These are phyloP conservation scores for Apis laboriosa DNA, from an alignment of 1,140 invertebrate genomes.

Conservation along the genomic window DNA sequence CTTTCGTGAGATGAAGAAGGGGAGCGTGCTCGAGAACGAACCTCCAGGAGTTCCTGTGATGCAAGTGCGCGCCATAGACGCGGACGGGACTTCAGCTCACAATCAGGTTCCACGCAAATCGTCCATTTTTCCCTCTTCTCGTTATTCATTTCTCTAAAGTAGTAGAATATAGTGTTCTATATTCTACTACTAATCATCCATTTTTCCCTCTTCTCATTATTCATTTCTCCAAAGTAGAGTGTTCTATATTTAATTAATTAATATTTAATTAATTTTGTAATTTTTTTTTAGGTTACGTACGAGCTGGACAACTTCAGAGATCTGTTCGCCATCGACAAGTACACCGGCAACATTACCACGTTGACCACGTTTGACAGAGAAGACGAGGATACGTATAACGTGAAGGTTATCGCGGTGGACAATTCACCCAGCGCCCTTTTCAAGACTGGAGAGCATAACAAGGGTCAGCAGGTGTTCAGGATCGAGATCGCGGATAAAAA, in stretches of 20 bases:
- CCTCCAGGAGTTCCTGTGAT: conserved; percentile 89
- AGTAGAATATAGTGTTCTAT: no score
- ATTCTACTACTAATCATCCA: no score
- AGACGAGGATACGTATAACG: conserved; percentile 88
- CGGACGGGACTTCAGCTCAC: conserved; percentile 90
- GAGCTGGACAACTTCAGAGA: conserved; percentile 86
- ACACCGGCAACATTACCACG: conserved; percentile 93
- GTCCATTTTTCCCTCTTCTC: no score
- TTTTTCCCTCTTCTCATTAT: no score
- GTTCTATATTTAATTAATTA: no score
- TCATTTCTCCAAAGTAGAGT: no score
- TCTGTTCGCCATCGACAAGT: conserved; percentile 88
- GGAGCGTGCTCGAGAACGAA: conserved; percentile 92
- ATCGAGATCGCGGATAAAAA: conserved; percentile 96
- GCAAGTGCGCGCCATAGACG: conserved; percentile 92
- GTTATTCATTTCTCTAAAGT: no score
- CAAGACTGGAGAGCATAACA: conserved; percentile 85
- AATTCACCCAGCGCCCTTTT: conserved; percentile 91
- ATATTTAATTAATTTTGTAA: no score
- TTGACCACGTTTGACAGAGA: conserved; percentile 90
- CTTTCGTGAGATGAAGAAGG: conserved; percentile 89
- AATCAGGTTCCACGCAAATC: conserved; percentile 83
- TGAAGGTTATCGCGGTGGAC: conserved; percentile 92
- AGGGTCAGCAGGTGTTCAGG: conserved; percentile 88
- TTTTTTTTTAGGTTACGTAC: conserved; percentile 83